Conservation (phyloP, 2,888 invertebrate genomes). For the Hydraecia micacea region DNA sequence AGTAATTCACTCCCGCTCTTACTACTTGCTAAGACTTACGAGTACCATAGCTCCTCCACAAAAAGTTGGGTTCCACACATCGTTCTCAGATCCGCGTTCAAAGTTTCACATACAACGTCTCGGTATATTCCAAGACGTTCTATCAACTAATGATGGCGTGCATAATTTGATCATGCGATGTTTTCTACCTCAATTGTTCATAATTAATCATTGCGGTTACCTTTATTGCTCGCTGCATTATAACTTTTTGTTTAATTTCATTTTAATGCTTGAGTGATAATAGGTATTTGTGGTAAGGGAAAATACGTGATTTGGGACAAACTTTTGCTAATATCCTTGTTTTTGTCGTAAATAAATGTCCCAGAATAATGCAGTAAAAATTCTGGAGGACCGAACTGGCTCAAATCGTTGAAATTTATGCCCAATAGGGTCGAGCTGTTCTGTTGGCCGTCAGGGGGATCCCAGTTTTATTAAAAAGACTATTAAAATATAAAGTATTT, state of each 20-base stretch:
- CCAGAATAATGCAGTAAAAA: background rate
- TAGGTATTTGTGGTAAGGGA: background rate
- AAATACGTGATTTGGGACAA: background rate
- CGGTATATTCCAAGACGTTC: constrained; percentile 19
- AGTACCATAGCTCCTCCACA: background rate
- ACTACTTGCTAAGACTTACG: background rate
- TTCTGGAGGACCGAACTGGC: background rate
- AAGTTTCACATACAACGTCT: constrained; percentile 29
- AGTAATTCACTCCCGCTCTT: background rate
- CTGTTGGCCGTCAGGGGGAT: background rate
- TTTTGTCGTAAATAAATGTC: background rate
- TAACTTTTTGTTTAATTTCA: constrained; percentile 48
- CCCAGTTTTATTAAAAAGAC: background rate
- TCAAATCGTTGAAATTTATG: background rate
- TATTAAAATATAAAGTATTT: background rate
- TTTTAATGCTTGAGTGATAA: constrained; percentile 31
- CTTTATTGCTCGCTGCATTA: constrained; percentile 30
- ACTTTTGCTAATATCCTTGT: background rate
- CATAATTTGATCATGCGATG: constrained; percentile 57
- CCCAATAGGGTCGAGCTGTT: background rate
- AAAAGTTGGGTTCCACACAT: background rate
- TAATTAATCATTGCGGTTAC: constrained; percentile 51
- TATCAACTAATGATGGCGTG: constrained; percentile 40
- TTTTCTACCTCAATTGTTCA: constrained; percentile 54
- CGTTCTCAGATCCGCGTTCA: constrained; percentile 1